Conservation (phyloP, 1,140 invertebrate species). For the Oryctes rhinoceros region DNA sequence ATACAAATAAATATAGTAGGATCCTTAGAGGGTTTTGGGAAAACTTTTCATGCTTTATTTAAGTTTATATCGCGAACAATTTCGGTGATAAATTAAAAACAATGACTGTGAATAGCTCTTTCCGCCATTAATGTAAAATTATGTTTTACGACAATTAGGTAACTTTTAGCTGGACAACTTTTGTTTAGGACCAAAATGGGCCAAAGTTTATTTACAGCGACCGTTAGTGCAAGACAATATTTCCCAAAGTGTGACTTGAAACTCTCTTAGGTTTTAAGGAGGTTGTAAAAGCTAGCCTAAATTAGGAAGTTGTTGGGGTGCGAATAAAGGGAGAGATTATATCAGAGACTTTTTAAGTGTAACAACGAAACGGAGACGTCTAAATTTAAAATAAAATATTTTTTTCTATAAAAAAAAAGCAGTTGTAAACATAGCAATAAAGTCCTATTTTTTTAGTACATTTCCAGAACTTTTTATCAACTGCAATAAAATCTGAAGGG, state of each 20-base stretch:
- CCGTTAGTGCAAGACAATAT: background rate
- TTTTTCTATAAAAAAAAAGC: background rate
- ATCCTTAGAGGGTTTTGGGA: no score
- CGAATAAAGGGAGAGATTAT: no score
- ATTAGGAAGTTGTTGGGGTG: background rate
- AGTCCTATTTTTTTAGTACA: background rate
- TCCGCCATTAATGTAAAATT: background rate
- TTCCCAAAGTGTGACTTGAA: slow-evolving; percentile 1
- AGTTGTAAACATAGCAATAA: slow-evolving; percentile 9
- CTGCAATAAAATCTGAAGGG: no score
- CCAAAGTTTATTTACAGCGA: background rate
- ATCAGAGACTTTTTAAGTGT: no score
- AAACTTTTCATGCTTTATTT: no score
- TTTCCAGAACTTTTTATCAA: background rate
- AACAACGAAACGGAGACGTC: no score
- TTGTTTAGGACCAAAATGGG: background rate
- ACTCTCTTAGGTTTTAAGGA: background rate
- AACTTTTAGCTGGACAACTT: slow-evolving; percentile 10
- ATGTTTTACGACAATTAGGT: background rate
- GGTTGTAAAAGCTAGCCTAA: slow-evolving; percentile 10
- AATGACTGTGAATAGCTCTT: no score
- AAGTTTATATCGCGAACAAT: no score
- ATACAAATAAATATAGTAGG: no score
- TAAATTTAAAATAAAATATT: no score
- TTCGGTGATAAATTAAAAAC: no score